Evolutionary conservation across 2,888 invertebrate species (phyloP).

Genomic region (Pseudoips prasinana): DNA sequence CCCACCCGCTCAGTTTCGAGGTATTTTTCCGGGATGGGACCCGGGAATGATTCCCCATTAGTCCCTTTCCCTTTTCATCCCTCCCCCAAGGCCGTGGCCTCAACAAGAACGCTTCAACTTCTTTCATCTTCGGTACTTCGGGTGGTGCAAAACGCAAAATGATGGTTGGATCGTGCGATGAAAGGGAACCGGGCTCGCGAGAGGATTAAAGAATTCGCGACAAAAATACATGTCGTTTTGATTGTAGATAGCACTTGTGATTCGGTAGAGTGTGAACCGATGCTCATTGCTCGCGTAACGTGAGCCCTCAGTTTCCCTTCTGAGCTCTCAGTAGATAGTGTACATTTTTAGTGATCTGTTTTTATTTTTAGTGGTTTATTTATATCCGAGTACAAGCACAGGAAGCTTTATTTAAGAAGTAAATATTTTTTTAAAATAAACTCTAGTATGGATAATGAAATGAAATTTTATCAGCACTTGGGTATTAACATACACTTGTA

Average conservation of each 20-base stretch:
- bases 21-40: constrained; percentile 59
- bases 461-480: too few species aligned
- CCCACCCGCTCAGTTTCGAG: constrained; percentile 47
- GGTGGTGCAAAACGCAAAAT: constrained; percentile 48
- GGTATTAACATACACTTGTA: too few species aligned
- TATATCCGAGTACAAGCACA: too few species aligned
- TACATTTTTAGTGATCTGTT: too few species aligned
- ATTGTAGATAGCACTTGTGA: constrained; percentile 23
- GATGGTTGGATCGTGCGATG: constrained; percentile 38
- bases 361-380: too few species aligned
- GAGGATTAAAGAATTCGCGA: constrained; percentile 19
- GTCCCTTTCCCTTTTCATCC: constrained; percentile 42
- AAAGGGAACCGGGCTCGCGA: constrained; percentile 26
- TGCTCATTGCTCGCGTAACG: constrained; percentile 16
- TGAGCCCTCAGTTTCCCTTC: constrained; percentile 6
- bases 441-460: too few species aligned
- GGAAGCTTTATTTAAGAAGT: too few species aligned
- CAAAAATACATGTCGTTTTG: constrained; percentile 20
- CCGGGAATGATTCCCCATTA: constrained; percentile 46
- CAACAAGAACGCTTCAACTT: constrained; percentile 57
- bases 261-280: constrained; percentile 16
- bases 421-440: too few species aligned
- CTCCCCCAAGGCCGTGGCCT: constrained; percentile 48
- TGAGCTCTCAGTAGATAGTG: too few species aligned
- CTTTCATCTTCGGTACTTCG: constrained; percentile 62